Percentiles rank a stretch among this genome's conserved stretches.
phyloP scores from a whole-genome alignment of 2,113 vertebrate species.

The Aythya baeri region DNA sequence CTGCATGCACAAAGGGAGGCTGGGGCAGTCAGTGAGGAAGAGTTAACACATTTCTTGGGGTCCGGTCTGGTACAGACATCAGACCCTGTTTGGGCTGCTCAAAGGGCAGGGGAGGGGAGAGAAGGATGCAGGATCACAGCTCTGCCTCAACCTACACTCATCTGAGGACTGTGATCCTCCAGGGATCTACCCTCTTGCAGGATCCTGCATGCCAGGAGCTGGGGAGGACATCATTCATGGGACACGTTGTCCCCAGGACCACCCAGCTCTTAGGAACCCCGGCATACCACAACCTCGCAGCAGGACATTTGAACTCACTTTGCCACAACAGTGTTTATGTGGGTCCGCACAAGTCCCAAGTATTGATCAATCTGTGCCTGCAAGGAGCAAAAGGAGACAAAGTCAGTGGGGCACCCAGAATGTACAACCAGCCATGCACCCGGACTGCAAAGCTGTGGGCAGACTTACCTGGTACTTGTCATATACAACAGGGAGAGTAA shows the following conservation, averaged over 20 bases:
- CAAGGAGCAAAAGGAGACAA: constrained; percentile 26
- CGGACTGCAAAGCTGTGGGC: accelerated
- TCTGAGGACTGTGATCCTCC: neutral
- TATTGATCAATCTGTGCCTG: constrained; percentile 99
- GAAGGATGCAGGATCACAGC: neutral
- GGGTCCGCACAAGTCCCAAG: constrained; percentile 94
- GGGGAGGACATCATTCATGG: neutral
- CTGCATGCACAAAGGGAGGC: neutral
- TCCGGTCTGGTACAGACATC: neutral
- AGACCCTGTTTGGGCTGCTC: neutral
- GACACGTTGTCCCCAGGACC: neutral
- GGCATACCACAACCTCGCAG: accelerated
- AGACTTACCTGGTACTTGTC: constrained; percentile 96
- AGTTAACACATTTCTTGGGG: neutral
- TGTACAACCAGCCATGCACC: neutral
- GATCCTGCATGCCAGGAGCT: neutral
- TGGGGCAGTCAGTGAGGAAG: neutral
- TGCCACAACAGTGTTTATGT: constrained; percentile 94
- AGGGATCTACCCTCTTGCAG: neutral
- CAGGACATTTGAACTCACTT: constrained; percentile 85
- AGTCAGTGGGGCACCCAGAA: neutral
- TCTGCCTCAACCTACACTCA: neutral
- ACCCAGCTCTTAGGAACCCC: neutral
- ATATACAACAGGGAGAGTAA: constrained; percentile 96
- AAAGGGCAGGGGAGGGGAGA: neutral